Evolutionary conservation across 2,797 vertebrate species (phyloP).

Genomic region (Lagorchestes hirsutus): DNA sequence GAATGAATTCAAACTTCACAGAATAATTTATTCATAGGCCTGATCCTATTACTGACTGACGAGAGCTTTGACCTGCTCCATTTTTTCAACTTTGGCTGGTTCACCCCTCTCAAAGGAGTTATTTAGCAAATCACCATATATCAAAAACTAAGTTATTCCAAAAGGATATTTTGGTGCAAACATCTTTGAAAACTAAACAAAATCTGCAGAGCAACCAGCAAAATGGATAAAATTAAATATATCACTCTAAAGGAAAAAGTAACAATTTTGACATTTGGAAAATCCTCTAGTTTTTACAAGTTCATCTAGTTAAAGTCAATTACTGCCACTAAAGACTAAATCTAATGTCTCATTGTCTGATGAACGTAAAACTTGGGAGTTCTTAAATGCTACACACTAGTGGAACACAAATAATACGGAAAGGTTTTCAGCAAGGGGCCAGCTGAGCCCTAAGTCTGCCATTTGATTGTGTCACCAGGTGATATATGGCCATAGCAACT

Average conservation of each 20-base stretch:
- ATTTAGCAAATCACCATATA: constrained; percentile 31
- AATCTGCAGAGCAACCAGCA: constrained; percentile 50
- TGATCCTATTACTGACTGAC: no score
- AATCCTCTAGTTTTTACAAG: constrained; percentile 48
- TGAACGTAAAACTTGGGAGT: not conserved
- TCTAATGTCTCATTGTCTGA: no score
- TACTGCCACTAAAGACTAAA: no score
- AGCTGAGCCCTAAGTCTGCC: not conserved
- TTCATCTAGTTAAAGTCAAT: not conserved
- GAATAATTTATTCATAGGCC: no score
- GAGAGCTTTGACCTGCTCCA: no score
- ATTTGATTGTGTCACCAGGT: not conserved
- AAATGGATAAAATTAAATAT: constrained; percentile 31
- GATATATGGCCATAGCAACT: not conserved
- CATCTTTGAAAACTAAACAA: constrained; percentile 32
- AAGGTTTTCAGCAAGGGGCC: not conserved
- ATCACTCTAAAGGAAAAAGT: constrained; percentile 37
- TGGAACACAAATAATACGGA: not conserved
- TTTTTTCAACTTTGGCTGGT: no score
- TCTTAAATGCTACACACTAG: not conserved
- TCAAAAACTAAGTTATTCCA: constrained; percentile 30
- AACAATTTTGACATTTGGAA: constrained; percentile 55
- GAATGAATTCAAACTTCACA: no score
- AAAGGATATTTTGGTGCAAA: not conserved
- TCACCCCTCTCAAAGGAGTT: constrained; percentile 14